phyloP scores from a whole-genome alignment of 2,113 vertebrate species.

The Fregetta grallaria region DNA sequence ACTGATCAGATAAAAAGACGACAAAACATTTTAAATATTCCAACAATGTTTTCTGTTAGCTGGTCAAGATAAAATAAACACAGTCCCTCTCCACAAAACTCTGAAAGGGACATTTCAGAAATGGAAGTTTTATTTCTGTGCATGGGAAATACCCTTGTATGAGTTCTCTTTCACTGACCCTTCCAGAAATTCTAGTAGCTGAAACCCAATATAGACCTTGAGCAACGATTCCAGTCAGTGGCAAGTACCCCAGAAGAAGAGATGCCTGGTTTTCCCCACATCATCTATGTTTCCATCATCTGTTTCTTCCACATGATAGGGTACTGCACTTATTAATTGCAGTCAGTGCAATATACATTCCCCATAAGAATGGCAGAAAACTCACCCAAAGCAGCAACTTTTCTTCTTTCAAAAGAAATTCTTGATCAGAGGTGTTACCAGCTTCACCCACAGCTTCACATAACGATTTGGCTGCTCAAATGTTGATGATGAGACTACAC shows the following conservation, averaged over 20 bases:
- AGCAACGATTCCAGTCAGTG: neutral
- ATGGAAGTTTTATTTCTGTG: neutral
- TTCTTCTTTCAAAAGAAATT: slow-evolving; percentile 88
- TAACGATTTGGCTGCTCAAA: slow-evolving; percentile 88
- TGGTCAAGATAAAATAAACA: neutral
- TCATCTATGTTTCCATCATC: neutral
- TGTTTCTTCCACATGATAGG: neutral
- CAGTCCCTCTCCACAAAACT: neutral
- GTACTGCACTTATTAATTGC: neutral
- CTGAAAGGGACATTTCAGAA: neutral
- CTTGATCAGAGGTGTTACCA: slow-evolving; percentile 94
- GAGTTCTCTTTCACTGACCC: neutral
- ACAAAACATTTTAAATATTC: neutral
- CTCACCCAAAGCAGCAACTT: slow-evolving; percentile 14
- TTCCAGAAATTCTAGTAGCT: neutral
- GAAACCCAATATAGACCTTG: neutral
- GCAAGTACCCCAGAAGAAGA: neutral
- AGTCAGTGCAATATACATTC: neutral
- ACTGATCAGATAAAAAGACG: neutral
- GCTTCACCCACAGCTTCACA: slow-evolving; percentile 95
- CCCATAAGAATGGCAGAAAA: neutral
- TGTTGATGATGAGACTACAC: slow-evolving; percentile 81
- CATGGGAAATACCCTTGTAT: neutral
- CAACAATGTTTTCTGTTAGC: neutral
- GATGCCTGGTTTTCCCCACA: neutral